Base-by-base conservation (phyloP, 2,797 vertebrate species). In the Syndactyla subalaris region DNA sequence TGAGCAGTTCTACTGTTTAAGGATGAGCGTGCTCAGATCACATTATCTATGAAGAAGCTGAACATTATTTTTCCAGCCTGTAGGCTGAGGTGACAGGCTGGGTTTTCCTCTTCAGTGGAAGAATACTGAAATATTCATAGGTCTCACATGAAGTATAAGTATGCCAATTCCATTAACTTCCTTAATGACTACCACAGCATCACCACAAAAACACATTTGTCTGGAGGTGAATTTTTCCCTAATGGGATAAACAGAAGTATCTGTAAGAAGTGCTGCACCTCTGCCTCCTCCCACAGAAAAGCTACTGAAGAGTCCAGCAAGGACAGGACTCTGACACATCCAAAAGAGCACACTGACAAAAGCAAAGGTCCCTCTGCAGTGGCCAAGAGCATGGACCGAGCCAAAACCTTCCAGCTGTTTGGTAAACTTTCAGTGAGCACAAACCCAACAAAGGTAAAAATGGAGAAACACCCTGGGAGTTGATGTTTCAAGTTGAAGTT, bases 1-100 rank as follows among this genome's bases (percentile, higher is more conserved):
- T 55, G 19, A 90, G 39, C 34, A 90, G 29, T 54, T n/a, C n/a
- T 89, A 52, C 54, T 75, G 36, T 86, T 87, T 70, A 91, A 76
- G 89, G 70, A 80, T 2, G 3, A 94, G 61, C n/a, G 27, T 8
- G 16, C 85, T 96, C 57, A 67, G 76, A 59, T 81, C n/a, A 30
- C 22, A 70, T 58, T 84, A 58, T 91, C 91, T 72, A 46, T 91
- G 71, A 94, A 96, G 83, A 96, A 84, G 45, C 22, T 92, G 89
- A 97, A 94, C 58, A 80, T 82, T 77, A 76, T 94, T 97, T 95
- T 97, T 97, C 97, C 95, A 96, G 14, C 43, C 52, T 88, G 13
- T 49, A 92, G 67, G 52, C 9, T 91, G 80, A 95, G 41, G 45
- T 88, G 65, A 58, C 59, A 61, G 51, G 45, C 91, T 82, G 81